A percentile compares a stretch with the other conserved stretches of the same genome.
Conservation (phyloP, 2,797 vertebrate genomes). For the Molossus molossus region DNA sequence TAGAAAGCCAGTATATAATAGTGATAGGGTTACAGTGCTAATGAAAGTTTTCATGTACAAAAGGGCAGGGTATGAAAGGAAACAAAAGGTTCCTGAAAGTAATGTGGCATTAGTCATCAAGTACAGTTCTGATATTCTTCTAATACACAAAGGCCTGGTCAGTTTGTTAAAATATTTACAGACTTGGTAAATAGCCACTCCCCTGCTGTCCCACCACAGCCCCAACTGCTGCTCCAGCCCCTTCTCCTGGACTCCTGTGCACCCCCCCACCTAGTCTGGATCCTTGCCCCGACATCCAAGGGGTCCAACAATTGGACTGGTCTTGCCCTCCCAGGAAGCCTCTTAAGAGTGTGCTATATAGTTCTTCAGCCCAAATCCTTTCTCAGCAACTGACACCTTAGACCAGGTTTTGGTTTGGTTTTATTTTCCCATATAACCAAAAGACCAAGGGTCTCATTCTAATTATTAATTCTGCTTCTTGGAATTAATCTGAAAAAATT, state of each 20-base stretch:
- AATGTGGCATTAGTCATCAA: neutral
- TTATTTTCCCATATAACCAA: neutral
- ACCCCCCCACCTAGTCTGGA: neutral
- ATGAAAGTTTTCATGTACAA: neutral
- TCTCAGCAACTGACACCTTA: neutral
- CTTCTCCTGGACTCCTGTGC: neutral
- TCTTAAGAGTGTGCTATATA: neutral
- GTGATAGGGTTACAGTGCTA: neutral
- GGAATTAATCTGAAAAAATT: neutral
- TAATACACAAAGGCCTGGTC: neutral
- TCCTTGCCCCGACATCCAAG: neutral
- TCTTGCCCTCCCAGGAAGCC: neutral
- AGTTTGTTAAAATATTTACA: neutral
- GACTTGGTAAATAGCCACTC: neutral
- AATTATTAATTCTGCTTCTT: slow-evolving; percentile 25
- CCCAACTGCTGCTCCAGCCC: neutral
- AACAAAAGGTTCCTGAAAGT: slow-evolving; percentile 16
- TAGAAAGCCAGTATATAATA: neutral
- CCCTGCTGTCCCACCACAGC: neutral
- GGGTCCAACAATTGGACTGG: neutral
- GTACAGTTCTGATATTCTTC: neutral
- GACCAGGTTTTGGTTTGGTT: neutral
- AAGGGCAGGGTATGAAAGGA: neutral
- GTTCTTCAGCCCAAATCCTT: neutral
- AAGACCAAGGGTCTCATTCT: slow-evolving; percentile 8